Evolutionary conservation across 2,888 invertebrate species (phyloP), one percentile per base, ranked within the genome.

Genomic region (Drosophila vallismaia): DNA sequence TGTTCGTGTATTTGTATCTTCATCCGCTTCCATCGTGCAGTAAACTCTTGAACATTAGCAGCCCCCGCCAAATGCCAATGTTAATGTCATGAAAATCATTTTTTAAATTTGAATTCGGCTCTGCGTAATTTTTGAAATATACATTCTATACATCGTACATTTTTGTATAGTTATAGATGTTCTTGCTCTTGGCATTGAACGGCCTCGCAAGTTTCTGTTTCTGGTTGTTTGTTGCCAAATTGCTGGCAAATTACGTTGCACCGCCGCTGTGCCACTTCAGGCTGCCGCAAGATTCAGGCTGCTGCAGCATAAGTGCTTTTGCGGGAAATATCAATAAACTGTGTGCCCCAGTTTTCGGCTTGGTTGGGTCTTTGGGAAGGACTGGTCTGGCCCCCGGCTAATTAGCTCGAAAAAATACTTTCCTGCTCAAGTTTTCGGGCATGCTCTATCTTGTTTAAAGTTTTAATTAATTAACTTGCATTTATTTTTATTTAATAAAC

Each of bases 401-500:
- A 82, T 86, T 84, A 76, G 77, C 76, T 73, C 48, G 19, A 70
- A 63, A 74, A 64, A 76, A 76, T 64, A 68, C 74, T 76, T 74
- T 78, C 36, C 63, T 33, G 55, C 28, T 50, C 62, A 31, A 44
- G 59, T 44, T 63, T 60, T 53, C 50, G 73, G 71, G 67, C 87
- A 70, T 87, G 87, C 83, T 60, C 74, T 85, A 83, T 82, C 83
- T 87, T 71, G 74, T 50, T 77, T 60, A 53, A 76, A 76, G 76
- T 87, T 87, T 77, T 77, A 87, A 82, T 84, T 84, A 87, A 84
- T 84, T 79, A 85, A 82, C 86, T 85, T 79, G 77, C 69, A 77
- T 82, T 79, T 79, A 77, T 69, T 76, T 86, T 78, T 86, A 74
- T 82, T 79, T 83, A 76, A 77, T 83, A 77, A 86, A 71, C 74